Percentiles rank a stretch among this genome's conserved stretches.
These are phyloP conservation scores for Pseudococcus jackbeardsleyi DNA, from an alignment of 2,888 invertebrate species.

Conservation along the genomic window DNA sequence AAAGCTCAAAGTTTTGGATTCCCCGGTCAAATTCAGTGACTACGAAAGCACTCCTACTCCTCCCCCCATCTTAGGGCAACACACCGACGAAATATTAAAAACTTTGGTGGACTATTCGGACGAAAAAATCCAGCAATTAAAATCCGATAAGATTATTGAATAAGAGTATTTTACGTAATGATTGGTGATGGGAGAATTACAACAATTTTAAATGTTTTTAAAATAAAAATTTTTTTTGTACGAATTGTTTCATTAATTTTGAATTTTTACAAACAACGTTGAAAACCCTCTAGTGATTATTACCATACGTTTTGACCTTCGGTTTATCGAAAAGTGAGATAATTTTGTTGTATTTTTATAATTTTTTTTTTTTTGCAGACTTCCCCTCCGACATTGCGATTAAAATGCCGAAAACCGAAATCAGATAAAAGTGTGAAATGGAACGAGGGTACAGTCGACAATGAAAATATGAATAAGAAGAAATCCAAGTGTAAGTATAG, in stretches of 20 bases:
- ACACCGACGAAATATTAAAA: constrained; percentile 84
- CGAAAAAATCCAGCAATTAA: constrained; percentile 74
- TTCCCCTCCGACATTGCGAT: constrained; percentile 69
- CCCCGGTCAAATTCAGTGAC: constrained; percentile 85
- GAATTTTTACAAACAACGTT: background rate
- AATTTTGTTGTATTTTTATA: background rate
- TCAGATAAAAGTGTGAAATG: constrained; percentile 84
- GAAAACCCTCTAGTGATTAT: background rate
- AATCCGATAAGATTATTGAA: constrained; percentile 71
- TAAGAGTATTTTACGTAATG: constrained; percentile 67
- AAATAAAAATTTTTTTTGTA: background rate
- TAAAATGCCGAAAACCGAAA: constrained; percentile 80
- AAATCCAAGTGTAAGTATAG: constrained; percentile 87
- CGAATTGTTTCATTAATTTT: background rate
- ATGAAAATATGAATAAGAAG: constrained; percentile 94
- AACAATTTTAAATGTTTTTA: background rate
- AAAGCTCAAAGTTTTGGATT: constrained; percentile 83
- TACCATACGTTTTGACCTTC: background rate
- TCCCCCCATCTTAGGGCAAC: constrained; percentile 88
- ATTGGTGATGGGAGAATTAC: background rate
- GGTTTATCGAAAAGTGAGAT: no score
- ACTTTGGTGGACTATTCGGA: constrained; percentile 74
- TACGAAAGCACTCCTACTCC: constrained; percentile 79
- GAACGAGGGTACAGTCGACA: constrained; percentile 92
- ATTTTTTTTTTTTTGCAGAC: constrained; percentile 51